Conservation (phyloP, 2,797 vertebrate species). For the Amphiprion clarkii region DNA sequence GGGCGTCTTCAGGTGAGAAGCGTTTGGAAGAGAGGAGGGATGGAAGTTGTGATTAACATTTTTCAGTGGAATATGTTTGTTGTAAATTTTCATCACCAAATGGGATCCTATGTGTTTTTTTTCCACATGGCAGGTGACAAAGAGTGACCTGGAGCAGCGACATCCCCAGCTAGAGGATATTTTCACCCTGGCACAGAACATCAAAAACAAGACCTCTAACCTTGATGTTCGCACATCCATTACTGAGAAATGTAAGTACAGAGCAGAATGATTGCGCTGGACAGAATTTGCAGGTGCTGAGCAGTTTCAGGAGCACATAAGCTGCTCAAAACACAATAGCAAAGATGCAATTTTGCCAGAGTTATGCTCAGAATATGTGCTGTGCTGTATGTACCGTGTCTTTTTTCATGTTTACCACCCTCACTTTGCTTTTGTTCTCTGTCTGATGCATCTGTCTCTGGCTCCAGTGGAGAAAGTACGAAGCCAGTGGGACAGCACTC, state of each 20-base stretch:
- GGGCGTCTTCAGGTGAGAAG: conserved; percentile 91
- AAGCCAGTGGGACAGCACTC: conserved; percentile 94
- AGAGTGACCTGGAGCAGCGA: conserved; percentile 93
- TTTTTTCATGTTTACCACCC: not conserved
- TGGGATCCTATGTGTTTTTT: not conserved
- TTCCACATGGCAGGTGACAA: conserved; percentile 88
- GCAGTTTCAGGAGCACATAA: not conserved
- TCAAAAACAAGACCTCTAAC: conserved; percentile 98
- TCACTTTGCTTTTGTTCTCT: not conserved
- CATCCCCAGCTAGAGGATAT: conserved; percentile 94
- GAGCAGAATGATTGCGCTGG: not conserved
- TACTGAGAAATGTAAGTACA: conserved; percentile 91
- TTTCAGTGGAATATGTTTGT: not conserved
- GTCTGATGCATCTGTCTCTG: conserved; percentile 22
- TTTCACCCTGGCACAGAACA: conserved; percentile 96
- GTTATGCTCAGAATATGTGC: not conserved
- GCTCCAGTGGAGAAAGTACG: conserved; percentile 92
- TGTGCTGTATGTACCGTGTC: not conserved
- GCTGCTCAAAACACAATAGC: no score
- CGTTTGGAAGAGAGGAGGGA: not conserved
- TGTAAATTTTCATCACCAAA: not conserved
- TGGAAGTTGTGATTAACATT: not conserved
- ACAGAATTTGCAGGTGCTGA: not conserved
- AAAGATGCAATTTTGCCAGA: no score
- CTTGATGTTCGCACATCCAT: conserved; percentile 94